Base-by-base conservation (phyloP, 2,888 invertebrate genomes). In the Cancer borealis region DNA sequence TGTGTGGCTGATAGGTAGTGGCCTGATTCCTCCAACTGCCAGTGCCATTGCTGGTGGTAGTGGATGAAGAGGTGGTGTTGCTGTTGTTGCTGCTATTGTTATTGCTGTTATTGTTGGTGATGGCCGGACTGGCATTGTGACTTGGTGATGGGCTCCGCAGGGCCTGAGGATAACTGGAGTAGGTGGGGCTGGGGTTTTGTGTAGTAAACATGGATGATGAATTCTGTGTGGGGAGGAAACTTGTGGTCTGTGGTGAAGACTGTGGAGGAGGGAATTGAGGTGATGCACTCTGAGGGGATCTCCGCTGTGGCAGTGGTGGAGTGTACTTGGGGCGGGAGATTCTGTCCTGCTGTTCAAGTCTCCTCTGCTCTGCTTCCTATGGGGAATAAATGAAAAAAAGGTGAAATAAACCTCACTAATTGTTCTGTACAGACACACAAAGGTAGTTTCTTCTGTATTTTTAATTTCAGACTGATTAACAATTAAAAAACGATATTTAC, bases 321-420 rank as follows among this genome's bases (percentile, higher is more conserved):
- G 93, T 39, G 39, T 45, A 14, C 66, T 93, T 93, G 12, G 54
- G 93, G 47, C 94, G 94, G 54, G 88, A 89, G 30, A 95, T 92
- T 88, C 94, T 46, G 46, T 95, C 95, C 47, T 94, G 93, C 79
- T 95, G 95, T 87, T 95, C 95, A 26, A 95, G 60, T 66, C 95
- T 94, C 84, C 95, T 88, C 87, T 95, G 95, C 45, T 95, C 95
- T 14, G 95, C 95, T 73, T 95, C 95, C 95, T 95, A 95, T 30
- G 14, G 54, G 54, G 26, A 91, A 26, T 12, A 73, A 89, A 91
- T 54, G 0, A 54, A 10, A 49, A 79, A 73, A 21, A 73, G 6
- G n/a, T 73, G 21, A 73, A 73, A 73, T 73, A 73, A 73, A 73
- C 66, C 21, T 73, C 66, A 6, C 66, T n/a, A 3, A 73, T 4